phyloP scores from a whole-genome alignment of 2,797 vertebrate species.

The Mionectes olivaceus region DNA sequence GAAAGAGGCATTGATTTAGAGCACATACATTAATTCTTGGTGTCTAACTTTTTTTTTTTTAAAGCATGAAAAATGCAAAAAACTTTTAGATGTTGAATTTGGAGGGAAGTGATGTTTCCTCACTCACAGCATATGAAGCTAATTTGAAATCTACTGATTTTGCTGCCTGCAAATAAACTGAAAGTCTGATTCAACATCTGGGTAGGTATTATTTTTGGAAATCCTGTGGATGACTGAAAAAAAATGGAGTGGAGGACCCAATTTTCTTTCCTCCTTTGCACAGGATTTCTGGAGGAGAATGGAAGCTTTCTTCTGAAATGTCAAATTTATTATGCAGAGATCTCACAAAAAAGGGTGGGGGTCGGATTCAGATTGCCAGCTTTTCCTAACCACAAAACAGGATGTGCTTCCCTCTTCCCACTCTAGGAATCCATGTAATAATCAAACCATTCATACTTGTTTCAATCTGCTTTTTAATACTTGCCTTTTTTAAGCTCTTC shows the following conservation, averaged over 20 bases:
- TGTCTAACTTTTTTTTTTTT: neutral
- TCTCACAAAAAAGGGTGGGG: conserved; percentile 32
- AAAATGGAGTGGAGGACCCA: conserved; percentile 26
- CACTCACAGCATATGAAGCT: conserved; percentile 61
- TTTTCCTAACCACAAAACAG: conserved; percentile 62
- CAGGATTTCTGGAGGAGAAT: conserved; percentile 46
- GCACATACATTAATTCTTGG: conserved; percentile 10
- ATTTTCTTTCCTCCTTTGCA: conserved; percentile 29
- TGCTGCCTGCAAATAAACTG: conserved; percentile 71
- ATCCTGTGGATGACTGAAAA: conserved; percentile 22
- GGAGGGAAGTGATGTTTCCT: conserved; percentile 57
- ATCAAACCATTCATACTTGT: conserved; percentile 58
- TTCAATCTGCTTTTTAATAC: conserved; percentile 30
- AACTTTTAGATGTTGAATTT: conserved; percentile 60
- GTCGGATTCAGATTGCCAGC: conserved; percentile 39
- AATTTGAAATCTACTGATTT: conserved; percentile 73
- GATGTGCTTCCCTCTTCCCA: conserved; percentile 38
- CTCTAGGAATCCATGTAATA: conserved; percentile 9
- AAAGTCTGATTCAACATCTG: conserved; percentile 62
- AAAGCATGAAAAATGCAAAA: conserved; percentile 33
- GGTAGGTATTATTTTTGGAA: conserved; percentile 77
- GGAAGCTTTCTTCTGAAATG: conserved; percentile 51
- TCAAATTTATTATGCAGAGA: conserved; percentile 44
- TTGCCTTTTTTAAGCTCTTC: conserved; percentile 15
- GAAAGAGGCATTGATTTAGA: conserved; percentile 9